These are phyloP conservation scores for Conops quadrifasciatus DNA, from an alignment of 2,888 invertebrate genomes.

Conservation along the genomic window DNA sequence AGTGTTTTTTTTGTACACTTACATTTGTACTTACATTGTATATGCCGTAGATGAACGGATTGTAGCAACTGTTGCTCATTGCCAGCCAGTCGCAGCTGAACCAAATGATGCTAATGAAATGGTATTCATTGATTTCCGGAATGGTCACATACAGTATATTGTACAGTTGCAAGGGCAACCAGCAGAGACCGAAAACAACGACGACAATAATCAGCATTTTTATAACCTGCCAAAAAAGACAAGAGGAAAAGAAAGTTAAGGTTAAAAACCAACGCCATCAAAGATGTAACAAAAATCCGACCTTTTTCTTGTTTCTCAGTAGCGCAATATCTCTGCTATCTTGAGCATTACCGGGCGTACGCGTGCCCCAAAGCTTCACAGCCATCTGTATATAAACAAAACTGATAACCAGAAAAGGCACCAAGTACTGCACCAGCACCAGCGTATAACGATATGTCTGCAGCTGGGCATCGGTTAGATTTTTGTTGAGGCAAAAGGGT, in stretches of 20 bases:
- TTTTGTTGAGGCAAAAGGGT: slow-evolving; percentile 68
- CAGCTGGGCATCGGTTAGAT: slow-evolving; percentile 66
- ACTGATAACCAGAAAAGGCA: slow-evolving; percentile 82
- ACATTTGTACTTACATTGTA: slow-evolving; percentile 81
- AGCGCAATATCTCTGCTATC: slow-evolving; percentile 81
- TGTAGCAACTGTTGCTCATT: slow-evolving; percentile 90
- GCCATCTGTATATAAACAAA: slow-evolving; percentile 84
- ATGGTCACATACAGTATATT: slow-evolving; percentile 77
- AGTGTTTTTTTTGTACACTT: too few species aligned
- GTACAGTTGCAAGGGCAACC: slow-evolving; percentile 82
- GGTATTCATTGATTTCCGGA: slow-evolving; percentile 76
- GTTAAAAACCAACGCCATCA: not conserved
- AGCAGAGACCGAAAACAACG: slow-evolving; percentile 81
- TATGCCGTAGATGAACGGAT: slow-evolving; percentile 89
- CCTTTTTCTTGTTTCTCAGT: slow-evolving; percentile 84
- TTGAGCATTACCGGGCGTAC: slow-evolving; percentile 81
- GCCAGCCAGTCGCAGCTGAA: slow-evolving; percentile 88
- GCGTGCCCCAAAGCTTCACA: slow-evolving; percentile 79
- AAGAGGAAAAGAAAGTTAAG: not conserved
- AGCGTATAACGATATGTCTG: slow-evolving; percentile 67
- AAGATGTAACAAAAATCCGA: slow-evolving; percentile 52
- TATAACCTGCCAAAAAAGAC: slow-evolving; percentile 73
- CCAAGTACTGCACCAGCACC: slow-evolving; percentile 74
- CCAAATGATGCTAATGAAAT: slow-evolving; percentile 85
- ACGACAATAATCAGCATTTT: slow-evolving; percentile 90